Evolutionary conservation across 2,113 vertebrate genomes (phyloP).

Genomic region (Emberiza fucata): DNA sequence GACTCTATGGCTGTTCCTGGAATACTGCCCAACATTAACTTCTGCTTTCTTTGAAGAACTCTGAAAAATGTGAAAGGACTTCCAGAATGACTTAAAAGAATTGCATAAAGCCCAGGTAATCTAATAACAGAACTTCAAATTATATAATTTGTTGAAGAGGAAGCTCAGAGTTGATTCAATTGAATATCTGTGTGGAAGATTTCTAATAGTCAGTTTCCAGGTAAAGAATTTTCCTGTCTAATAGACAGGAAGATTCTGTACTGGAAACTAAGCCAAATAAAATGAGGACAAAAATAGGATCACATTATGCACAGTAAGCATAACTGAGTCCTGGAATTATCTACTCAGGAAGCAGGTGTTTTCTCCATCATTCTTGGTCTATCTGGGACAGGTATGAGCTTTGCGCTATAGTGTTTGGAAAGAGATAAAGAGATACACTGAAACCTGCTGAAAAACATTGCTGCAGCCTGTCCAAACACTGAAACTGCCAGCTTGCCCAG

Average conservation of each 20-base stretch:
- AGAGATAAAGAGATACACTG: background rate
- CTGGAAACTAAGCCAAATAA: background rate
- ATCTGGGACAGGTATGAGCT: background rate
- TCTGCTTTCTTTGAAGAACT: background rate
- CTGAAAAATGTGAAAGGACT: background rate
- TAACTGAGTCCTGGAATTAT: slow-evolving; percentile 2
- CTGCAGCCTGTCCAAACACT: background rate
- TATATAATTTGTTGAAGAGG: background rate
- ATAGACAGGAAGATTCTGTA: background rate
- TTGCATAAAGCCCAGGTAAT: background rate
- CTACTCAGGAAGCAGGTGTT: background rate
- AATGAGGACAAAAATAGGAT: background rate
- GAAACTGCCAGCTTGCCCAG: background rate
- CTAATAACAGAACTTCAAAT: background rate
- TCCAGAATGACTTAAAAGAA: background rate
- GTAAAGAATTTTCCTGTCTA: background rate
- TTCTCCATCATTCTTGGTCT: background rate
- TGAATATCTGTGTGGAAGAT: background rate
- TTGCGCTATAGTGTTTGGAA: background rate
- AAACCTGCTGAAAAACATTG: background rate
- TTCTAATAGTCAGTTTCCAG: background rate
- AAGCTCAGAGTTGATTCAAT: background rate
- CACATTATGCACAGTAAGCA: background rate
- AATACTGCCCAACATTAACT: background rate
- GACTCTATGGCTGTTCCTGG: background rate